A percentile compares a stretch with the other conserved stretches of the same genome.
These are phyloP conservation scores for Scopus umbretta DNA, from an alignment of 2,113 vertebrate genomes.

Conservation along the genomic window DNA sequence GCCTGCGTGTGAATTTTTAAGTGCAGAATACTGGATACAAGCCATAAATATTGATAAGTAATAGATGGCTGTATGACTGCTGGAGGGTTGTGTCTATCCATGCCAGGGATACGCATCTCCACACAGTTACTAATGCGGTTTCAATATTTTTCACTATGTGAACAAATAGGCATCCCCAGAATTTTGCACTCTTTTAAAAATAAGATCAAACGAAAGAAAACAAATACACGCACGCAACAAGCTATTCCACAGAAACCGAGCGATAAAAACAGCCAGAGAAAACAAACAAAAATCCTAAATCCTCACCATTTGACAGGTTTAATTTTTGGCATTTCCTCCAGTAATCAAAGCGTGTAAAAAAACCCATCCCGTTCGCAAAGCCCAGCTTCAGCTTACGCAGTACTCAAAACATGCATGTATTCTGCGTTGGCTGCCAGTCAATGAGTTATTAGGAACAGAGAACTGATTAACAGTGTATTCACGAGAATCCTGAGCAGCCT, in stretches of 20 bases:
- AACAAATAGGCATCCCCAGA: background rate
- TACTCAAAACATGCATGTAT: background rate
- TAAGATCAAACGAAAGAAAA: background rate
- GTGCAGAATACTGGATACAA: background rate
- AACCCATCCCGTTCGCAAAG: background rate
- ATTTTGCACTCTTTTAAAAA: background rate
- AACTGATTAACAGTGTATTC: background rate
- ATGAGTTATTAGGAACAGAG: background rate
- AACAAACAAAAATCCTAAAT: background rate
- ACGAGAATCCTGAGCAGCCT: background rate
- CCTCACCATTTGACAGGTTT: background rate
- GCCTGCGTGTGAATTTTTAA: background rate
- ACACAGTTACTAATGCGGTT: background rate
- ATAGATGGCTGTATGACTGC: background rate
- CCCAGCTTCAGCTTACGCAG: background rate
- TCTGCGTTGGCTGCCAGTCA: background rate
- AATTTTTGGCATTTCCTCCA: background rate
- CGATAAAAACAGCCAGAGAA: background rate
- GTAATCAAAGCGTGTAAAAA: background rate
- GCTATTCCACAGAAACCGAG: background rate
- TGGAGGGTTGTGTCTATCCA: background rate
- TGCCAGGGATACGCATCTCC: background rate
- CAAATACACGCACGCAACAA: background rate
- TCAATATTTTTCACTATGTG: background rate
- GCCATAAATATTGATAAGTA: background rate